Base-by-base conservation (phyloP, 2,888 invertebrate genomes). In the Lagria hirta region DNA sequence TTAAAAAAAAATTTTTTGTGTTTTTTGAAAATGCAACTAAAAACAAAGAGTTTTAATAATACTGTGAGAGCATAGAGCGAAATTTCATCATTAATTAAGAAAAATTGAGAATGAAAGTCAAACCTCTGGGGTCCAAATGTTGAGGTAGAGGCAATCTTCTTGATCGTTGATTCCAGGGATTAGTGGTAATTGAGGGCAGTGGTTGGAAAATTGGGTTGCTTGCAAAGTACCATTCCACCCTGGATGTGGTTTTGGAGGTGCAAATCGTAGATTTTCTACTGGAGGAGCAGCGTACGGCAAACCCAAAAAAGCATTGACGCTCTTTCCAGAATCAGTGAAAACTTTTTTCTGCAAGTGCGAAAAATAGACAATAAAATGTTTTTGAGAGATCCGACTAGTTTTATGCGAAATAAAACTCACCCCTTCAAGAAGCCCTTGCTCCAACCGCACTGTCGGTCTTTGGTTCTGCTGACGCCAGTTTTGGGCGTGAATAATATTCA, bases 121-220 rank as follows among this genome's bases (percentile, higher is more conserved):
- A 68, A 84, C 85, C 77, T 84, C 81, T 27, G 94, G 88, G 2
- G 86, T 82, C 91, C 93, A 95, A 49, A 95, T 83, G 64, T 93
- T 94, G 32, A 95, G 72, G 65, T 84, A 90, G n/a, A 95, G 77
- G 62, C 95, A 95, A 70, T 95, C 90, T 74, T 92, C 91, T 48
- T 73, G 78, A 29, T 73, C 62, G 8, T 65, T 68, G 12, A 48
- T 38, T 7, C 49, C 59, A 27, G 66, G 68, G 13, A 48, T 69
- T 24, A 56, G 29, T n/a, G 66, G 61, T 49, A 76, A 66, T 64
- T 86, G 83, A 0, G 84, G 82, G 62, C 88, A 88, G 15, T 81
- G 76, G n/a, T 84, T 78, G 33, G 80, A 81, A 65, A 82, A 81
- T 50, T 83, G 79, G 58, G 80, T 81, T 17, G 88, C 87, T 53